Conservation (phyloP, 2,797 vertebrate genomes). For the Helarctos malayanus region DNA sequence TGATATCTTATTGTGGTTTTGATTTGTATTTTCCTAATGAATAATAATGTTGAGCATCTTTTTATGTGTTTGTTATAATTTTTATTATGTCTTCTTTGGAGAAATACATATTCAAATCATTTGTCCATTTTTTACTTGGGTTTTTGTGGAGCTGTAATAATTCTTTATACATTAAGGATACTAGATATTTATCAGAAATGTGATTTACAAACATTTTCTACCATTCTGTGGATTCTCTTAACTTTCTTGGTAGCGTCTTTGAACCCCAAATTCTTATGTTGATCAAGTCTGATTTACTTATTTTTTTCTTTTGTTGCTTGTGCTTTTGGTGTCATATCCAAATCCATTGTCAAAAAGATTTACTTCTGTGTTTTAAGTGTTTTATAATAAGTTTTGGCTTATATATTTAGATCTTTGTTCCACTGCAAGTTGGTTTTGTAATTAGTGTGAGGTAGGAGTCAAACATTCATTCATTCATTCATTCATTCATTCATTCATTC, state of each 20-base stretch:
- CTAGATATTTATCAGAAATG: not conserved
- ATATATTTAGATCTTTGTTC: not conserved
- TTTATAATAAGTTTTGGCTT: not conserved
- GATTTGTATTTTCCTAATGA: not conserved
- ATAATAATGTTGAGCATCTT: not conserved
- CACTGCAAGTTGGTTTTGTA: not conserved
- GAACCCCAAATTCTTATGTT: not conserved
- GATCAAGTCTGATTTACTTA: not conserved
- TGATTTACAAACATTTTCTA: not conserved
- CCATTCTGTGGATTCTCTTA: not conserved
- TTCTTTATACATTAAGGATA: not conserved
- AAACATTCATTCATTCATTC: not conserved
- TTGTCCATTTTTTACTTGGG: not conserved
- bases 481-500: not conserved
- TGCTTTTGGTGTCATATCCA: not conserved
- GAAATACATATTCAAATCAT: not conserved
- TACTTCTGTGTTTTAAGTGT: not conserved
- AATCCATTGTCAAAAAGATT: not conserved
- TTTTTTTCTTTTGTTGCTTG: not conserved
- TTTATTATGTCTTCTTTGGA: not conserved
- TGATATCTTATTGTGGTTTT: not conserved
- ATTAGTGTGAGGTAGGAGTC: not conserved
- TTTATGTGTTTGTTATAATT: not conserved
- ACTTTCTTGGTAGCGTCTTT: not conserved
- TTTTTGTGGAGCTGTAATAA: not conserved